Conservation (phyloP, 2,888 invertebrate genomes). For the Mimachlamys varia region DNA sequence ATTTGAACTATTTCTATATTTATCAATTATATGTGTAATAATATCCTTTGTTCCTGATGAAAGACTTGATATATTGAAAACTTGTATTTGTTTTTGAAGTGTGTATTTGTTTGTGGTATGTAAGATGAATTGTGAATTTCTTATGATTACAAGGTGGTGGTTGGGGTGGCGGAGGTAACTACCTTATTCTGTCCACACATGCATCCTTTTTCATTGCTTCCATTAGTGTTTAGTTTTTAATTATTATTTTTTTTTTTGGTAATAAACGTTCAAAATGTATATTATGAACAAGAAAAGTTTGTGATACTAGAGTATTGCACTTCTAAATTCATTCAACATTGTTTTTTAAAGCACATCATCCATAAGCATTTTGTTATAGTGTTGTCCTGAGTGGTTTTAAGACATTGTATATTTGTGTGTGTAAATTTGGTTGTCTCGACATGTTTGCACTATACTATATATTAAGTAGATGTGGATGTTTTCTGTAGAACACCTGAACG, state of each 20-base stretch:
- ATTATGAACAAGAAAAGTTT: not conserved
- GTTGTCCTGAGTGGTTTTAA: not conserved
- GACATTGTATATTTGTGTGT: not conserved
- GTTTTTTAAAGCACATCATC: not conserved
- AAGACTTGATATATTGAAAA: no score
- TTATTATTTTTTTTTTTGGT: not conserved
- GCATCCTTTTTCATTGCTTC: not conserved
- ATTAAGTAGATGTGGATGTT: not conserved
- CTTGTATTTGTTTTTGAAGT: not conserved
- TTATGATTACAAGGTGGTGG: slow-evolving; percentile 12
- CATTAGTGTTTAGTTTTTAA: not conserved
- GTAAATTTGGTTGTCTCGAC: not conserved
- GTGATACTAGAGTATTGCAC: not conserved
- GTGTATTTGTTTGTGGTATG: not conserved
- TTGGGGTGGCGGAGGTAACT: slow-evolving; percentile 18
- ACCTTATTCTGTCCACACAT: not conserved
- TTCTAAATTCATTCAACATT: not conserved
- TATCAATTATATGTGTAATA: not conserved
- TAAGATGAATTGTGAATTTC: not conserved
- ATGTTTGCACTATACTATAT: not conserved
- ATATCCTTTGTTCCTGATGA: no score
- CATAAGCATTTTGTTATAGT: not conserved
- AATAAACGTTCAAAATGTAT: not conserved
- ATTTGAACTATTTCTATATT: not conserved
- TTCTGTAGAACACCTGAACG: not conserved